phyloP scores from a whole-genome alignment of 2,113 vertebrate species.

The Uropsilus gracilis region DNA sequence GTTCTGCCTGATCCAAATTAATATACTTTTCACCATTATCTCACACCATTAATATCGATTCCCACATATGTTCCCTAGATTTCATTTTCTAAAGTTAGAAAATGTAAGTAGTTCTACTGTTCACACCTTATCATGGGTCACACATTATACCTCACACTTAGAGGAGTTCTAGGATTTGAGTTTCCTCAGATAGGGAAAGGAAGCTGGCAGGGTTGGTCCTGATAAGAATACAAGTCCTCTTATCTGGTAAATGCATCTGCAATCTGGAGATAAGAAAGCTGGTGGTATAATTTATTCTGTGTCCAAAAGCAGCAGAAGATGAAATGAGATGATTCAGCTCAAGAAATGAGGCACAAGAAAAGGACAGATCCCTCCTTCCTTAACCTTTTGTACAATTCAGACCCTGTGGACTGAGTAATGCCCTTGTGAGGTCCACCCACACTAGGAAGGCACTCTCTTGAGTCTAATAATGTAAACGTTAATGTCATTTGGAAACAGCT shows the following conservation, averaged over 20 bases:
- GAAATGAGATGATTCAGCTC: not conserved
- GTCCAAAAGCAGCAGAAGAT: not conserved
- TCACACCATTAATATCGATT: not conserved
- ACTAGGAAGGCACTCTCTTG: not conserved
- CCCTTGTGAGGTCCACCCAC: not conserved
- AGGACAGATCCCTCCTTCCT: not conserved
- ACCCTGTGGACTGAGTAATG: not conserved
- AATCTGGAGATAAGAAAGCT: not conserved
- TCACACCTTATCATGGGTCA: not conserved
- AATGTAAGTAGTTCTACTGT: not conserved
- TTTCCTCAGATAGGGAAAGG: not conserved
- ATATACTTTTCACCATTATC: not conserved
- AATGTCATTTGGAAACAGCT: not conserved
- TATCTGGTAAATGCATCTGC: not conserved
- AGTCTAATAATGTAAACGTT: not conserved
- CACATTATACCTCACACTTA: not conserved
- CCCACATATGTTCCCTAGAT: not conserved
- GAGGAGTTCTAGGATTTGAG: not conserved
- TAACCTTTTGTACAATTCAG: not conserved
- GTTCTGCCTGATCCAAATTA: not conserved
- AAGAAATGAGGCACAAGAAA: not conserved
- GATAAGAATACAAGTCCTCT: not conserved
- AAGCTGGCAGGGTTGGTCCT: not conserved
- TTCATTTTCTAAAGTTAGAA: not conserved
- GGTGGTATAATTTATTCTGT: not conserved